phyloP scores from a whole-genome alignment of 2,888 invertebrate genomes.

The Cantharis lateralis region DNA sequence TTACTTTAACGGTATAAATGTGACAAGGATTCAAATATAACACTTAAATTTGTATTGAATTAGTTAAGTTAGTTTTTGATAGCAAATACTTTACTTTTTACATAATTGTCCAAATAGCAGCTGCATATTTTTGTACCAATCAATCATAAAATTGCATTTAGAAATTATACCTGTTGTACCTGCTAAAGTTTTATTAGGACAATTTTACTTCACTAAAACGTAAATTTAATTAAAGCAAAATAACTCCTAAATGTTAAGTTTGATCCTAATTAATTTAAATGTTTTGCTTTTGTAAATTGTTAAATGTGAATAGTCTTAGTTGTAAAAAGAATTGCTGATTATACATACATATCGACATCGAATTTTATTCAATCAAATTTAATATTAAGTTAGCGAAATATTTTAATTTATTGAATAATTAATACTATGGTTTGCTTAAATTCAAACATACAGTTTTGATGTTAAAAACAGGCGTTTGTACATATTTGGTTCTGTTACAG shows the following conservation, averaged over 20 bases:
- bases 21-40: not conserved
- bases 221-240: not conserved
- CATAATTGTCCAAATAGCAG: not conserved
- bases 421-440: not conserved
- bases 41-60: not conserved
- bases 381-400: not conserved
- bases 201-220: not conserved
- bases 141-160: not conserved
- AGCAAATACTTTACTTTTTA: not conserved
- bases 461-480: not conserved
- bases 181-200: not conserved
- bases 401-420: not conserved
- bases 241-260: not conserved
- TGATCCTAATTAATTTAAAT: not conserved
- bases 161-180: not conserved
- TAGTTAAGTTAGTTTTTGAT: not conserved
- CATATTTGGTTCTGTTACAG: not conserved
- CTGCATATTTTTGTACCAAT: not conserved
- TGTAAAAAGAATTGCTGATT: constrained; percentile 1
- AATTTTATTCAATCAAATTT: constrained; percentile 11
- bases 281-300: not conserved
- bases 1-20: not conserved
- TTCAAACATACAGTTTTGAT: not conserved
- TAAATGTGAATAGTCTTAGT: not conserved
- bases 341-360: constrained; percentile 28